phyloP scores from a whole-genome alignment of 2,888 invertebrate species.

The Dicyrtoma fusca region DNA sequence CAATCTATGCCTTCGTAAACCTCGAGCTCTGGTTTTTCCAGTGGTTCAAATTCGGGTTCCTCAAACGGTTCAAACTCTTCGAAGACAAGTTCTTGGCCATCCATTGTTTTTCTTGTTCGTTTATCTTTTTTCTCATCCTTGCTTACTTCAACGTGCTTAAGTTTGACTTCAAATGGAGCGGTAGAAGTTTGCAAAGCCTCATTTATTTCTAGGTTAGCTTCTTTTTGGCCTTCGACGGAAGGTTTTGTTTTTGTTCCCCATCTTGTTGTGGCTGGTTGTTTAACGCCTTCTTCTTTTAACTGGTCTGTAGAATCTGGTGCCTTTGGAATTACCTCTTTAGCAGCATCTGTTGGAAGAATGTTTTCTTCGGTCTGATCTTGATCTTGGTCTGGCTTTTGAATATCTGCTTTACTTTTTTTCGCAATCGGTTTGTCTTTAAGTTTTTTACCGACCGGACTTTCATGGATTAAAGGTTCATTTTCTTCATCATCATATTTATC shows the following conservation, averaged over 20 bases:
- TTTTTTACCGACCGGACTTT: background rate
- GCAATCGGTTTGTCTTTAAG: background rate
- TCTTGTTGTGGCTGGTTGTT: background rate
- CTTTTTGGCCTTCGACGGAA: too few relatives aligned
- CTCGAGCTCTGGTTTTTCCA: slow-evolving; percentile 28
- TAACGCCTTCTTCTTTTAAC: background rate
- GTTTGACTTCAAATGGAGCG: slow-evolving; percentile 19
- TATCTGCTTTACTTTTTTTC: background rate
- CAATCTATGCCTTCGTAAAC: slow-evolving; percentile 34
- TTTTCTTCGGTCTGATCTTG: too few relatives aligned
- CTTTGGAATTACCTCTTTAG: too few relatives aligned
- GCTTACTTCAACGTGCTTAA: slow-evolving; percentile 13
- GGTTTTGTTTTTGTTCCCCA: too few relatives aligned
- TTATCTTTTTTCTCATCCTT: background rate
- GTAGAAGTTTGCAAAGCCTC: background rate
- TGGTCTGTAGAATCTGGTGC: too few relatives aligned
- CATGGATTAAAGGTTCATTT: background rate
- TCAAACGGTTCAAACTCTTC: slow-evolving; percentile 28
- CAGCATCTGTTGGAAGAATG: too few relatives aligned
- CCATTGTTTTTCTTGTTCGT: too few relatives aligned
- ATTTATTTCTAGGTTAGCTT: background rate
- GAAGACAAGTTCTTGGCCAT: background rate
- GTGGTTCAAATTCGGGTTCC: slow-evolving; percentile 12
- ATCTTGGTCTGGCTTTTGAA: too few relatives aligned
- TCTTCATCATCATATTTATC: background rate